A percentile compares a stretch with the other conserved stretches of the same genome.
Evolutionary conservation across 2,888 invertebrate genomes (phyloP).

Genomic region (Hirtodrosophila histrioides): DNA sequence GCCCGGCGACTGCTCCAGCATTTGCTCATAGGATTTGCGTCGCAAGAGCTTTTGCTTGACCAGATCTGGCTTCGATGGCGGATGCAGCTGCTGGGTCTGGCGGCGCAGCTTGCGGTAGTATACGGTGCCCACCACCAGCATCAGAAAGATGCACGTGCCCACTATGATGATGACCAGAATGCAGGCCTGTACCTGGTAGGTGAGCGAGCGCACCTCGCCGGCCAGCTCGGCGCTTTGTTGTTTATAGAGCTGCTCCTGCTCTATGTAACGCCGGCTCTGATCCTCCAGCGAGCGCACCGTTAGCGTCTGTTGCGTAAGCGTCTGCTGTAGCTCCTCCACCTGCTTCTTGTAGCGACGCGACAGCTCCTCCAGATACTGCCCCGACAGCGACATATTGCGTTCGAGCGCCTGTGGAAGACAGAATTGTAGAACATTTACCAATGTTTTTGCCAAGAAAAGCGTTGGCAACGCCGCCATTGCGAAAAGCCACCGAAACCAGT

Average conservation of each 20-base stretch:
- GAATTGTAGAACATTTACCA: slow-evolving; percentile 18
- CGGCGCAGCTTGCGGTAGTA: slow-evolving; percentile 81
- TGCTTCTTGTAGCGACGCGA: slow-evolving; percentile 97
- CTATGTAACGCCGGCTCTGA: slow-evolving; percentile 88
- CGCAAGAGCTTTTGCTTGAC: slow-evolving; percentile 82
- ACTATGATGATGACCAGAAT: slow-evolving; percentile 82
- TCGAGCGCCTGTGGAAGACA: slow-evolving; percentile 90
- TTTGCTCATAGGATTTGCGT: slow-evolving; percentile 88
- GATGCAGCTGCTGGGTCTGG: slow-evolving; percentile 70
- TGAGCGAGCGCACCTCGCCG: slow-evolving; percentile 88
- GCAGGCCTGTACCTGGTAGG: slow-evolving; percentile 86
- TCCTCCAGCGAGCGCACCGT: slow-evolving; percentile 90
- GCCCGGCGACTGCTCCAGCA: slow-evolving; percentile 80
- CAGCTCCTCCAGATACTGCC: slow-evolving; percentile 97
- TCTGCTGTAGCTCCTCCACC: slow-evolving; percentile 96
- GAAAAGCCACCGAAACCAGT: slow-evolving; percentile 28
- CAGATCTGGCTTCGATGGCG: slow-evolving; percentile 7
- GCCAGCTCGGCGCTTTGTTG: slow-evolving; percentile 90
- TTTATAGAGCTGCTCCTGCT: slow-evolving; percentile 91
- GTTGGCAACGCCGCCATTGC: slow-evolving; percentile 21
- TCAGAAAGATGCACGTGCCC: slow-evolving; percentile 81
- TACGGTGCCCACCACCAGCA: slow-evolving; percentile 80
- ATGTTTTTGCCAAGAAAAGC: slow-evolving; percentile 30
- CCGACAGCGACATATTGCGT: slow-evolving; percentile 97
- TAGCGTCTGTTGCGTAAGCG: slow-evolving; percentile 92